Conservation (phyloP, 92 coral and sea anemone genomes). For the Meandrina meandrites region DNA sequence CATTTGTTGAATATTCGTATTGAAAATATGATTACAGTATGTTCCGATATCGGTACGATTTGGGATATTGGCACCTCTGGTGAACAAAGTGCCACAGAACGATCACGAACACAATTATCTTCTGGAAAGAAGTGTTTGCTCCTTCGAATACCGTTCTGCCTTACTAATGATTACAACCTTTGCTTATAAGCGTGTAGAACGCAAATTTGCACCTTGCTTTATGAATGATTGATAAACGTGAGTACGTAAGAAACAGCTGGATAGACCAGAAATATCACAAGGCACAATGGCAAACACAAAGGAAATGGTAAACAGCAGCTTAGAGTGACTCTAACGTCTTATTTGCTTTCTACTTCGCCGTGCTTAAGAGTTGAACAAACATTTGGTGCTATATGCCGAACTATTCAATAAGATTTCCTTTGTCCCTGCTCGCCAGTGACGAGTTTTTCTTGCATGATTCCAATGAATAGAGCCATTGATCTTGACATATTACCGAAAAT, state of each 20-base stretch:
- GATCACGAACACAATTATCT: slow-evolving; percentile 20
- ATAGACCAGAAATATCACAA: slow-evolving; percentile 36
- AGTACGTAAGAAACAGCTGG: slow-evolving; percentile 40
- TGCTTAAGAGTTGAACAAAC: slow-evolving; percentile 44
- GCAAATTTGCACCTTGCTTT: not conserved
- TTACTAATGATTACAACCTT: not conserved
- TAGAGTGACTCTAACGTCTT: slow-evolving; percentile 17
- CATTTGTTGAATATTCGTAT: slow-evolving; percentile 38
- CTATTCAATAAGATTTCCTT: slow-evolving; percentile 12
- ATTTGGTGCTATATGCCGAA: slow-evolving; percentile 4
- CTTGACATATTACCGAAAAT: slow-evolving; percentile 44
- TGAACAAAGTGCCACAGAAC: slow-evolving; percentile 22
- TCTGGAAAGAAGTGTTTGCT: not conserved
- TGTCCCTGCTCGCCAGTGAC: slow-evolving; percentile 12
- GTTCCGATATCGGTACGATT: slow-evolving; percentile 27
- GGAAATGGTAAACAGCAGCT: slow-evolving; percentile 48
- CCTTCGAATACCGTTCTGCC: not conserved
- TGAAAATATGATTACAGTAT: slow-evolving; percentile 17
- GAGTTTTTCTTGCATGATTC: slow-evolving; percentile 33
- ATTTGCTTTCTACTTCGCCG: slow-evolving; percentile 32
- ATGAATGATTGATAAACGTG: slow-evolving; percentile 30
- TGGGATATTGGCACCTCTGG: slow-evolving; percentile 40
- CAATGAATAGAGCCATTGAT: slow-evolving; percentile 49
- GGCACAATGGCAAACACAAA: slow-evolving; percentile 33
- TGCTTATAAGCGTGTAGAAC: not conserved